Base-by-base conservation (phyloP, 2,797 vertebrate genomes). In the Fistularia commersonii region DNA sequence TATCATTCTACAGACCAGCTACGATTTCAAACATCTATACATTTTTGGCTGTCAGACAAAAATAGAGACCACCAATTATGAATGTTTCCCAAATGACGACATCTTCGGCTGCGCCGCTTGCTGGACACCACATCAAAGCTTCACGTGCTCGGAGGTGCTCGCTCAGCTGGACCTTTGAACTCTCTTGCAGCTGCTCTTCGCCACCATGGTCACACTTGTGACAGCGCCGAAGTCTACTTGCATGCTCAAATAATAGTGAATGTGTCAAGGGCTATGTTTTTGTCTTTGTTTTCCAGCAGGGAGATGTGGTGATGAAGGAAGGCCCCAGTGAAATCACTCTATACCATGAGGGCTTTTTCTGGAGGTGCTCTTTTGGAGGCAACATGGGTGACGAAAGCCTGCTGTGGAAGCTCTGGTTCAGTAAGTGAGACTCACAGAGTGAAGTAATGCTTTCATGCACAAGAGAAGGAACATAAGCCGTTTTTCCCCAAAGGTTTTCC, bases 321-420 rank as follows among this genome's bases (percentile, higher is more conserved):
- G 34, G 12, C 7, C 1, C 3, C 3, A 9, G 6, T n/a, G 52
- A 59, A 0, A 75, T 83, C 53, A 89, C 74, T 60, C 90, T 93
- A 45, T 91, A 95, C 67, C 95, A 99, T 23, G 95, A 97, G 76
- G 97, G 97, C 1, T 97, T 99, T 72, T 98, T 99, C 87, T 98
- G 95, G 97, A 92, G 86, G 57, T 99, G 97, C 65, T 92, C 88
- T 57, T 97, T 93, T 80, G 72, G 43, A 60, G 90, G 52, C 1
- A 8, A 50, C 11, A 43, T 50, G 15, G 81, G 55, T 7, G 87
- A 91, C 6, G 85, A 90, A 8, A 77, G 83, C 77, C 50, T 90
- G 75, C 39, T 85, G 61, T 90, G 88, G 90, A 93, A 87, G 57
- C 93, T 95, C 74, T 96, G 94, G 94, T 93, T 98, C 48, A 95